Percentiles rank a stretch among this genome's conserved stretches.
phyloP scores from a whole-genome alignment of 92 coral and sea anemone species.

The Umimayanthus chanpuru region DNA sequence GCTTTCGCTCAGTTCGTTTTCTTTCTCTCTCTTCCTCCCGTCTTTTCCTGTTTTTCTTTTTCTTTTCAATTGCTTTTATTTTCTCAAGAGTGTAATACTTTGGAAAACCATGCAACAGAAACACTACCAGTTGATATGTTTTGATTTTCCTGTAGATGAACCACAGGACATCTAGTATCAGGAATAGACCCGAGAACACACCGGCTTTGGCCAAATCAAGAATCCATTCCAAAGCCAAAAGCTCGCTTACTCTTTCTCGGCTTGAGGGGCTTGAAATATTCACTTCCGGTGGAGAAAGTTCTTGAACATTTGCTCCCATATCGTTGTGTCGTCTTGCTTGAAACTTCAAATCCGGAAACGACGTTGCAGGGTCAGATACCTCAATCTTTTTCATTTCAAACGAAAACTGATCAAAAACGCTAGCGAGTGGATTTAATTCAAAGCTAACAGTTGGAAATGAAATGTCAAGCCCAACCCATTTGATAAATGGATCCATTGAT shows the following conservation, averaged over 20 bases:
- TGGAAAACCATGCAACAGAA: constrained; percentile 76
- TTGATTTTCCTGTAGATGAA: constrained; percentile 74
- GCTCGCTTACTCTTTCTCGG: constrained; percentile 55
- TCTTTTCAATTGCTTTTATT: constrained; percentile 50
- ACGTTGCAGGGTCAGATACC: not conserved
- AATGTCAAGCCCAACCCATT: constrained; percentile 76
- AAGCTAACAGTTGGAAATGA: constrained; percentile 57
- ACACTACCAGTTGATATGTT: constrained; percentile 71
- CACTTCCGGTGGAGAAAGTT: constrained; percentile 44
- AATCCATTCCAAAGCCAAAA: constrained; percentile 77
- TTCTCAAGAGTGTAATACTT: constrained; percentile 65
- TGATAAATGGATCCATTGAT: constrained; percentile 66
- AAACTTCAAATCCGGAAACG: constrained; percentile 2
- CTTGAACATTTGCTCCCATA: constrained; percentile 29
- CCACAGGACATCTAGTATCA: constrained; percentile 76
- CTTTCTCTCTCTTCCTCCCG: constrained; percentile 30
- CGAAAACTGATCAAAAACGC: constrained; percentile 55
- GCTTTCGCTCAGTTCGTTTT: not conserved
- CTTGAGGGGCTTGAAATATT: constrained; percentile 63
- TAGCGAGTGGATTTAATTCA: constrained; percentile 61
- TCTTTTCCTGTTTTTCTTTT: constrained; percentile 22
- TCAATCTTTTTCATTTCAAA: constrained; percentile 34
- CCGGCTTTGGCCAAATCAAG: constrained; percentile 60
- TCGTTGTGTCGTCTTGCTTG: not conserved
- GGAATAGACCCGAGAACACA: constrained; percentile 60